Evolutionary conservation across 2,888 invertebrate species (phyloP), one percentile per base, ranked within the genome.

Genomic region (Linnaemya tessellans): DNA sequence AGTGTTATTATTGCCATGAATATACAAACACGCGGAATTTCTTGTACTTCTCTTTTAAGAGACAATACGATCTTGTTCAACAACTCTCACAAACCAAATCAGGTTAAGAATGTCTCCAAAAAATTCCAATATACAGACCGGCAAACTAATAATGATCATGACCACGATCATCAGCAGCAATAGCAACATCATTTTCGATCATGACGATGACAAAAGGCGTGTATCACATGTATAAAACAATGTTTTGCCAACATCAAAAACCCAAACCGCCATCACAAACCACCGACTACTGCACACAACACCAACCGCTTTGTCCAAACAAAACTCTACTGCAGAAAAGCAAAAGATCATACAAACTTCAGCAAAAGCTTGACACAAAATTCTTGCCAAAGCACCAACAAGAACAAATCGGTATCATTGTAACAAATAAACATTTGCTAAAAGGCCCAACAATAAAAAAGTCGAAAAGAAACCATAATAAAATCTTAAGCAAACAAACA

Each of bases 61-160:
- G 41, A 43, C 71, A 49, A 78, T 49, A 78, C 49, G 30, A 71
- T 49, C 38, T 74, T 84, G 84, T 79, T 49, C 13, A 62, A 73
- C 85, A 82, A 80, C 85, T 85, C 79, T 85, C 71, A 80, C 85
- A 79, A 80, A 75, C 79, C 79, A 85, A 85, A 85, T 85, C 85
- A 85, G 85, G 85, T 82, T 85, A 82, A 79, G 71, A 85, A 85
- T 85, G 85, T 85, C 71, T 80, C 85, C 85, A 71, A 82, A 79
- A 82, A 82, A 85, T 85, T 85, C 82, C 82, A 51, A 71, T 62
- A 60, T 30, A 56, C 20, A 43, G 67, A 49, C 62, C 68, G 73
- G 58, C 74, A 65, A 60, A 20, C 62, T 38, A 22, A 54, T 56
- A 51, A 64, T 70, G 43, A 46, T 70, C 35, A 77, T 38, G 65